A percentile compares a stretch with the other conserved stretches of the same genome.
These are phyloP conservation scores for Probaryconus sp. DNA, from an alignment of 1,140 invertebrate genomes.

Conservation along the genomic window DNA sequence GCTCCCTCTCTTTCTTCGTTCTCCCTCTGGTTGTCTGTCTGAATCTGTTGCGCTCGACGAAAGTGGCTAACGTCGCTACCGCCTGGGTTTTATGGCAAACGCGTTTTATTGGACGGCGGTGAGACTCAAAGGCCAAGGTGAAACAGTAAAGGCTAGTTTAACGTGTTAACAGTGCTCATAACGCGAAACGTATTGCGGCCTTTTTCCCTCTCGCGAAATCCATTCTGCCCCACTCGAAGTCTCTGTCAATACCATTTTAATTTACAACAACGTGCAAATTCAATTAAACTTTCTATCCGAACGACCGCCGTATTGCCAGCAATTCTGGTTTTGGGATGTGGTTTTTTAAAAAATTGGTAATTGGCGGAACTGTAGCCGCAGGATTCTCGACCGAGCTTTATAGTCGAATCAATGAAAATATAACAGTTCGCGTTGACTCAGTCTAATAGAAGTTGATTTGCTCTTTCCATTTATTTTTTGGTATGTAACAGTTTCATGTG, in stretches of 20 bases:
- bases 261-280: conserved; percentile 67
- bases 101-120: conserved; percentile 74
- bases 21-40: conserved; percentile 30
- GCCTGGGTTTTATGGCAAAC: conserved; percentile 71
- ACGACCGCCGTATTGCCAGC: too few relatives aligned
- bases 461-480: too few relatives aligned
- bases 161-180: conserved; percentile 74
- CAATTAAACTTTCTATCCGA: conserved; percentile 66
- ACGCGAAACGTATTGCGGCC: conserved; percentile 70
- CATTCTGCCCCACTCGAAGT: conserved; percentile 7
- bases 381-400: too few relatives aligned
- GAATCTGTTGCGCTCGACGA: conserved; percentile 47
- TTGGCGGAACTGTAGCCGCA: too few relatives aligned
- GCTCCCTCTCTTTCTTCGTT: conserved; percentile 25
- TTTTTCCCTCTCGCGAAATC: conserved; percentile 12
- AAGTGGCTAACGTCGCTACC: conserved; percentile 55
- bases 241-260: conserved; percentile 58
- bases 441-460: too few relatives aligned
- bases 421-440: too few relatives aligned
- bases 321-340: too few relatives aligned
- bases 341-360: too few relatives aligned
- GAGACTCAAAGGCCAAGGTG: conserved; percentile 71
- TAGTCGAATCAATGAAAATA: too few relatives aligned
- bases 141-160: conserved; percentile 76
- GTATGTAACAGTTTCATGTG: too few relatives aligned